Conservation (phyloP, 2,113 vertebrate species). For the Plotosus lineatus region DNA sequence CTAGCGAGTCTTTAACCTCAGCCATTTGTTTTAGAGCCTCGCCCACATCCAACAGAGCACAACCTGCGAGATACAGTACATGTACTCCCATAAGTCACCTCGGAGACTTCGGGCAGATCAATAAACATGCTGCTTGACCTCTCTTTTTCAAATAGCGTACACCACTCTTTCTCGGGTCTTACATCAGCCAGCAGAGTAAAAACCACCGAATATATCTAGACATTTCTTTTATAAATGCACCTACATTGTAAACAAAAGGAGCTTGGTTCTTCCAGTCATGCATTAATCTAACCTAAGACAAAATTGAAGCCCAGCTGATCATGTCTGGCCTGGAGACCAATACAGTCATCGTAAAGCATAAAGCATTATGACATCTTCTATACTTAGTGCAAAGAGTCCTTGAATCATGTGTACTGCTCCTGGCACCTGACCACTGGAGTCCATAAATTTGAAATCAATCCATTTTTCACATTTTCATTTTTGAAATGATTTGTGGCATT, state of each 20-base stretch:
- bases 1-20: slow-evolving; percentile 90
- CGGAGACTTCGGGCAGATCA: not conserved
- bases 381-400: too few species aligned
- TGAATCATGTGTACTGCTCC: too few species aligned
- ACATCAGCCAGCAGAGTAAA: not conserved
- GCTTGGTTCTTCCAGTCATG: not conserved
- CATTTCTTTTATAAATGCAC: not conserved
- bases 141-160: not conserved
- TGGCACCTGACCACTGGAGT: too few species aligned
- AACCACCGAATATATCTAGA: not conserved
- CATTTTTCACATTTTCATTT: too few species aligned
- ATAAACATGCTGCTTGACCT: not conserved
- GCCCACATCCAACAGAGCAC: slow-evolving; percentile 83
- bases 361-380: too few species aligned
- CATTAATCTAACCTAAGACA: not conserved
- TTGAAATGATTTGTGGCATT: too few species aligned
- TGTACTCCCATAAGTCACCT: not conserved
- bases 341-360: too few species aligned
- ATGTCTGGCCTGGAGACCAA: too few species aligned
- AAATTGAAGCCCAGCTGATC: too few species aligned
- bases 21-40: slow-evolving; percentile 93
- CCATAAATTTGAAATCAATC: too few species aligned
- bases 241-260: not conserved
- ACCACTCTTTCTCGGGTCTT: not conserved
- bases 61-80: slow-evolving; percentile 66